Evolutionary conservation across 2,888 invertebrate species (phyloP).

Genomic region (Caenorhabditis plicata): DNA sequence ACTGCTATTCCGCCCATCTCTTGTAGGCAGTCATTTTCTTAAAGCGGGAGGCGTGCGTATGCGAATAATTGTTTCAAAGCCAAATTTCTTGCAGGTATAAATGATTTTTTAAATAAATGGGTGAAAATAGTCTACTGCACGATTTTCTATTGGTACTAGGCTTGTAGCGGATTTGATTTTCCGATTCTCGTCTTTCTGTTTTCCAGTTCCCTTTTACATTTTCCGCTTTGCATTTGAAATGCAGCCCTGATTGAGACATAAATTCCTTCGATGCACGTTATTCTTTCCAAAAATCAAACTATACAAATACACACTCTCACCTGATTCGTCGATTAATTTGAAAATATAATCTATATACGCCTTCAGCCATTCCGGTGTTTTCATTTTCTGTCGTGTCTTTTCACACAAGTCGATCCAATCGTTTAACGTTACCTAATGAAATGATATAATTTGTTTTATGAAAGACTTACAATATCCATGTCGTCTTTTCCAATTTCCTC

Average conservation of each 20-base stretch:
- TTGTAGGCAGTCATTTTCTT: no score
- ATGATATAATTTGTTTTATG: neutral
- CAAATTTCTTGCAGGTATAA: no score
- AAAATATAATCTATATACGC: conserved; percentile 45
- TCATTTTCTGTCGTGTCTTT: conserved; percentile 14
- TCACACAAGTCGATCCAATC: conserved; percentile 38
- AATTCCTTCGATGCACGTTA: neutral
- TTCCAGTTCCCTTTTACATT: neutral
- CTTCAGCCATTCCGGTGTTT: conserved; percentile 37
- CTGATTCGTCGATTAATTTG: conserved; percentile 39
- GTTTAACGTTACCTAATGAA: conserved; percentile 27
- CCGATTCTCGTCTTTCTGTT: no score
- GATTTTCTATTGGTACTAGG: no score
- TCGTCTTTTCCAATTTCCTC: conserved; percentile 34
- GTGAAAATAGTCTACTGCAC: no score
- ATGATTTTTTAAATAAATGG: no score
- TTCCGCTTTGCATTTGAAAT: neutral
- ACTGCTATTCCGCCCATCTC: no score
- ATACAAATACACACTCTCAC: conserved; percentile 15
- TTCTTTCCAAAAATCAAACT: neutral
- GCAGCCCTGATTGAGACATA: no score
- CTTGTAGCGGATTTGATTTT: no score
- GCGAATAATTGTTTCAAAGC: no score
- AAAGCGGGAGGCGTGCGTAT: no score
- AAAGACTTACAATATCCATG: conserved; percentile 20